A percentile compares a stretch with the other conserved stretches of the same genome.
Conservation (phyloP, 2,888 invertebrate genomes). For the Therioaphis trifolii region DNA sequence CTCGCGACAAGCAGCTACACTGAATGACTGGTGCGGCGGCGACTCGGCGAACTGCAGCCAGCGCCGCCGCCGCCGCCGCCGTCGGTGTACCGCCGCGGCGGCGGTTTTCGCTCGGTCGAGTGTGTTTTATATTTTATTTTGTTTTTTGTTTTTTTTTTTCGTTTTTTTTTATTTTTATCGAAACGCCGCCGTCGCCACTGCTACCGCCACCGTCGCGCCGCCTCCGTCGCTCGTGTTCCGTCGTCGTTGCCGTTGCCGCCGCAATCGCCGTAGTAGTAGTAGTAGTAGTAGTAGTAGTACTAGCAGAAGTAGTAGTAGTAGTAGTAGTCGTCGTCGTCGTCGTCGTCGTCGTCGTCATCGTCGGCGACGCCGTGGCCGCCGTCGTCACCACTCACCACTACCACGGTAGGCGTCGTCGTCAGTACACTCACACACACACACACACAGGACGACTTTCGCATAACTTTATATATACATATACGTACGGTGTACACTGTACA, state of each 20-base stretch:
- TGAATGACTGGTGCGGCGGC: constrained; percentile 35
- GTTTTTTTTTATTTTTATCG: constrained; percentile 43
- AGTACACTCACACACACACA: no score
- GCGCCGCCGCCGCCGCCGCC: background rate
- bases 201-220: background rate
- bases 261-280: no score
- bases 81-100: constrained; percentile 27
- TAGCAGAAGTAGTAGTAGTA: no score
- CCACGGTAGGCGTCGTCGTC: no score
- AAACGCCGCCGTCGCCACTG: constrained; percentile 37
- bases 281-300: no score
- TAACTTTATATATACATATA: background rate
- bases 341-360: background rate
- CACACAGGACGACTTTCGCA: no score
- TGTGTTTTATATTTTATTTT: constrained; percentile 27
- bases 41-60: constrained; percentile 51
- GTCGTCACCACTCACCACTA: no score
- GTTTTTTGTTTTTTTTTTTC: constrained; percentile 12
- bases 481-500: background rate
- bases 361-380: background rate
- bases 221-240: background rate
- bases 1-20: constrained; percentile 44
- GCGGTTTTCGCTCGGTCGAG: constrained; percentile 51
- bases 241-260: background rate
- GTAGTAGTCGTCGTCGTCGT: constrained; percentile 21